phyloP scores from a whole-genome alignment of 2,888 invertebrate genomes.

The Brachylomia viminalis region DNA sequence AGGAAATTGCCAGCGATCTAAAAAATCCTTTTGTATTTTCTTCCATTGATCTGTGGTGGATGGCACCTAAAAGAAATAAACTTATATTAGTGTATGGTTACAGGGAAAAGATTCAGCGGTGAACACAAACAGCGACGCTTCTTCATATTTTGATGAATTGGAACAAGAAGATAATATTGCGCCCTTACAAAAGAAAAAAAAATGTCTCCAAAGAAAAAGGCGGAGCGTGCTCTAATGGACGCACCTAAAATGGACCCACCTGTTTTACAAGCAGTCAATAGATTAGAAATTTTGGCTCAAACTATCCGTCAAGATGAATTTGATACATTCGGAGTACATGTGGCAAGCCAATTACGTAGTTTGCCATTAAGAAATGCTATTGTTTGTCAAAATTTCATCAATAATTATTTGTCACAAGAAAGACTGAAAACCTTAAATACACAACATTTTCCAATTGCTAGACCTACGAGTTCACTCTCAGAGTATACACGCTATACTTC shows the following conservation, averaged over 20 bases:
- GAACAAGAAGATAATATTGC: constrained; percentile 65
- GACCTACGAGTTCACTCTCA: constrained; percentile 65
- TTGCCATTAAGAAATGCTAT: constrained; percentile 64
- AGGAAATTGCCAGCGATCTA: constrained; percentile 70
- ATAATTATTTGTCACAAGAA: constrained; percentile 66
- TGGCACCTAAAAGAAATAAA: constrained; percentile 68
- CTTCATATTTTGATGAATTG: constrained; percentile 67
- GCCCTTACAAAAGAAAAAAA: constrained; percentile 63
- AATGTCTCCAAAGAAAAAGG: constrained; percentile 65
- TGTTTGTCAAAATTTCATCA: constrained; percentile 69
- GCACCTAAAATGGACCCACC: constrained; percentile 62
- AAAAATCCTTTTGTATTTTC: constrained; percentile 67
- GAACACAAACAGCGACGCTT: constrained; percentile 64
- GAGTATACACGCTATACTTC: constrained; percentile 63
- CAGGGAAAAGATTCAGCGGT: constrained; percentile 63
- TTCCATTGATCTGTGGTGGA: constrained; percentile 66
- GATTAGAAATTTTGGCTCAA: constrained; percentile 60
- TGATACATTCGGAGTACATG: constrained; percentile 68
- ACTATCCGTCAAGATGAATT: constrained; percentile 67
- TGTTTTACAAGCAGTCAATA: constrained; percentile 64
- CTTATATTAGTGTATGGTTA: constrained; percentile 60
- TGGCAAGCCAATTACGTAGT: constrained; percentile 69
- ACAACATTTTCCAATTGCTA: constrained; percentile 64
- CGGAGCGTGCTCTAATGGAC: constrained; percentile 61
- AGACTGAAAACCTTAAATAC: constrained; percentile 64